Evolutionary conservation across 2,888 invertebrate species (phyloP), one percentile per base, ranked within the genome.

Genomic region (Periphyllus acericola): DNA sequence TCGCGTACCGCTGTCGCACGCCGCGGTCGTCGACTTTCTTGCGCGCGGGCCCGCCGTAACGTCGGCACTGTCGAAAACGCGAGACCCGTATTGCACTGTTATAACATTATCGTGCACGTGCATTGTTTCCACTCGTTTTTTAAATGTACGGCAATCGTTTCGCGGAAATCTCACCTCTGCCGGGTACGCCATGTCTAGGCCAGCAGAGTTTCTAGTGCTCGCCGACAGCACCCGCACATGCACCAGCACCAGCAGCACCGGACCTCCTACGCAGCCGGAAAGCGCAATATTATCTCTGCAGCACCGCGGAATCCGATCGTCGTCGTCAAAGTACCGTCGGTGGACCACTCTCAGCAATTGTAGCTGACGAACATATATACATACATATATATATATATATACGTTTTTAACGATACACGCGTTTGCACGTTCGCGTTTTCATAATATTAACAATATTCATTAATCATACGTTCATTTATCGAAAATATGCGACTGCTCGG

Each of bases 311-410:
- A 29, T 68, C 68, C 68, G 11, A 3, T 29, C 68, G 8, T 68
- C 71, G 32, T 71, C 71, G 71, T 29, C 68, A 68, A 68, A 68
- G 25, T 60, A 29, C 29, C 72, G 83, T 72, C 55, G 25, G 55
- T 60, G 40, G 66, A 76, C 60, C 21, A 25, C 36, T 36, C 66
- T 11, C 19, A 36, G 75, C 40, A 34, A 36, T 19, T 34, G 55
- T 34, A 84, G 83, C 83, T 84, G 83, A 84, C 83, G 75, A 84
- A 84, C 40, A 32, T 83, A 74, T 40, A 21, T 25, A 34, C 74
- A 11, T 34, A 14, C 21, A 25, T 34, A n/a, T 8, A 71, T 71
- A n/a, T n/a, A n/a, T n/a, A n/a, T n/a, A n/a, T n/a, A n/a, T n/a
- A n/a, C n/a, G n/a, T 46, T 14, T 46, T 46, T 46, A 46, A 14